phyloP scores from a whole-genome alignment of 2,888 invertebrate genomes.

The Drosophila rellima region DNA sequence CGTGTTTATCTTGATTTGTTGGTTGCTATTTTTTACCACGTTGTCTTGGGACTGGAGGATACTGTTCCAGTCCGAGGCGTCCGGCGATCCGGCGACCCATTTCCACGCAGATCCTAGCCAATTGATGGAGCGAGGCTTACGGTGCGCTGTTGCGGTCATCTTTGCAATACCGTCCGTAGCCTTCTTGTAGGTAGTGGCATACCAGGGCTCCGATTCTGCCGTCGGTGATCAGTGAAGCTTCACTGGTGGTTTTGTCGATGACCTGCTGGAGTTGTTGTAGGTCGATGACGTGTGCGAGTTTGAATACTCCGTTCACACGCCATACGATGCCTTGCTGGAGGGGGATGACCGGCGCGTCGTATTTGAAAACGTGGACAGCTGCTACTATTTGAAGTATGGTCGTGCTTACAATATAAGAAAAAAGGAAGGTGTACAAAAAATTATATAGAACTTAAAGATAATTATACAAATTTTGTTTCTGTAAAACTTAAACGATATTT shows the following conservation, averaged over 20 bases:
- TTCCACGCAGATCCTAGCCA: constrained; percentile 43
- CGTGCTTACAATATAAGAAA: too few relatives aligned
- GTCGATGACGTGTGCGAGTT: constrained; percentile 13
- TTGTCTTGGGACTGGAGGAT: constrained; percentile 12
- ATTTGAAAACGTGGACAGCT: too few relatives aligned
- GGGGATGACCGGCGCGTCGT: too few relatives aligned
- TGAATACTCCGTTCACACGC: constrained; percentile 15
- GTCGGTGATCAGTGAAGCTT: background rate
- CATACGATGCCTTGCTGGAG: too few relatives aligned
- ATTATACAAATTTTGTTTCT: too few relatives aligned
- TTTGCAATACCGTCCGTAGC: constrained; percentile 7
- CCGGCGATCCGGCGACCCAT: constrained; percentile 28
- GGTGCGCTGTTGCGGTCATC: background rate
- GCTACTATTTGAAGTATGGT: too few relatives aligned
- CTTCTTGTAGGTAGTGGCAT: constrained; percentile 1
- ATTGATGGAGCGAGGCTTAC: constrained; percentile 23
- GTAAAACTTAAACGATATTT: too few relatives aligned
- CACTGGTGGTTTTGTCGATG: background rate
- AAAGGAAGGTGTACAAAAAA: too few relatives aligned
- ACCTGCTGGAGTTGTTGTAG: background rate
- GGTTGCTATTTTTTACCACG: constrained; percentile 4
- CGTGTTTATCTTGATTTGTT: constrained; percentile 36
- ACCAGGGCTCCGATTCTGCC: constrained; percentile 3
- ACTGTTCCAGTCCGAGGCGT: constrained; percentile 18
- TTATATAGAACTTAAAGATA: too few relatives aligned